These are phyloP conservation scores for Periophthalmodon schlosseri DNA, from an alignment of 2,113 vertebrate genomes.

Conservation along the genomic window DNA sequence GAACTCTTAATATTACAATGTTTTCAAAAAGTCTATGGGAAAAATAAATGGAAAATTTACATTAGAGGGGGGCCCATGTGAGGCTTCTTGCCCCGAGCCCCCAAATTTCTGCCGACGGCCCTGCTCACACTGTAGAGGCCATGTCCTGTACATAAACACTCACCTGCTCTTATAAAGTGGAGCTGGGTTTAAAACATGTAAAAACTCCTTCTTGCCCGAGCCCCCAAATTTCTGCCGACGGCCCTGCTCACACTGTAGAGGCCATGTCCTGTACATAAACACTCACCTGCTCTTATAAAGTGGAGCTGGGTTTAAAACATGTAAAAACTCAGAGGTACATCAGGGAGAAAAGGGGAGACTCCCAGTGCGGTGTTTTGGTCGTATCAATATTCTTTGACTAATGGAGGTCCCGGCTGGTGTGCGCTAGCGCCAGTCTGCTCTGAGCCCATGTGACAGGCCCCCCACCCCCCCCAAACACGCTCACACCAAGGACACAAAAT, in stretches of 20 bases:
- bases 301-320: constrained; percentile 57
- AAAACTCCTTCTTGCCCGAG: not conserved
- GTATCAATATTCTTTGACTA: constrained; percentile 96
- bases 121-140: too few species aligned
- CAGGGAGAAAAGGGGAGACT: constrained; percentile 13
- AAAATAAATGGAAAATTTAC: too few species aligned
- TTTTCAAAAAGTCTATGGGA: too few species aligned
- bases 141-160: not conserved
- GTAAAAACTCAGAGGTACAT: not conserved
- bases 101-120: too few species aligned
- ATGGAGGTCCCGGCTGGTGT: constrained; percentile 83
- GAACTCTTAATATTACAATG: too few species aligned
- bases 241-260: too few species aligned
- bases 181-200: constrained; percentile 50
- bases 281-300: constrained; percentile 47
- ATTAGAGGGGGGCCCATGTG: too few species aligned
- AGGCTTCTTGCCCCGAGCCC: too few species aligned
- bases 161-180: constrained; percentile 54
- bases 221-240: too few species aligned
- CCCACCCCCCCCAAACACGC: constrained; percentile 74
- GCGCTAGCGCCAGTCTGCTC: constrained; percentile 71
- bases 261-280: too few species aligned
- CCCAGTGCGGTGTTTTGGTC: constrained; percentile 79
- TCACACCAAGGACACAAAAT: constrained; percentile 86
- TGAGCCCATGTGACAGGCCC: constrained; percentile 85